Conservation (phyloP, 2,113 vertebrate species). For the Nesogale talazaci region DNA sequence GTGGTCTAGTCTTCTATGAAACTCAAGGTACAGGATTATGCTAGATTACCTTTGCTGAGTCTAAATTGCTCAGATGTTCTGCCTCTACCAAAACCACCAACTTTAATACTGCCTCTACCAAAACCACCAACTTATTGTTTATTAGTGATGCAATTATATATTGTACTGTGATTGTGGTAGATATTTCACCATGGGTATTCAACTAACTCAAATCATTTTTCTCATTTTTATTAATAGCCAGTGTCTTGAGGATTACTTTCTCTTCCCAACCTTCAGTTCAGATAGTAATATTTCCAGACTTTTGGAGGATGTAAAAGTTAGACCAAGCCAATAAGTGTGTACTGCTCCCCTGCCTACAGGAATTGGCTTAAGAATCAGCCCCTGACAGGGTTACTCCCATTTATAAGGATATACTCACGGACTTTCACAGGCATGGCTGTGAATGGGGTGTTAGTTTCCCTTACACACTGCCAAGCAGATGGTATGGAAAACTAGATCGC, state of each 20-base stretch:
- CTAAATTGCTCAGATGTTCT: neutral
- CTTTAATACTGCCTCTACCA: neutral
- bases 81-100: neutral
- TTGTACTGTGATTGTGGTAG: neutral
- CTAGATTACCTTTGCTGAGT: neutral
- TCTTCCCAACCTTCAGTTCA: neutral
- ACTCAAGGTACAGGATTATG: neutral
- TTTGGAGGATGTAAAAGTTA: neutral
- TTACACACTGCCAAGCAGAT: neutral
- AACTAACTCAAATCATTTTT: neutral
- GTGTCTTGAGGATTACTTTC: neutral
- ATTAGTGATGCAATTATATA: neutral
- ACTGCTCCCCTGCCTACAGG: neutral
- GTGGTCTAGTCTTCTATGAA: neutral
- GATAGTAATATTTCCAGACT: neutral
- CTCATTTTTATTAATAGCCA: neutral
- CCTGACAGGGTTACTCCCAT: neutral
- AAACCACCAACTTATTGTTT: neutral
- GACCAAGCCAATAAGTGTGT: neutral
- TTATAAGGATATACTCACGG: neutral
- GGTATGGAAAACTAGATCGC: neutral
- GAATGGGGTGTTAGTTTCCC: neutral
- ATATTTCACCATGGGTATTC: neutral
- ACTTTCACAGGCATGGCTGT: neutral
- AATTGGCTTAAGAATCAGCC: slow-evolving; percentile 25